Evolutionary conservation across 64 coral and sea anemone genomes (phyloP).

Genomic region (Montipora sp.): DNA sequence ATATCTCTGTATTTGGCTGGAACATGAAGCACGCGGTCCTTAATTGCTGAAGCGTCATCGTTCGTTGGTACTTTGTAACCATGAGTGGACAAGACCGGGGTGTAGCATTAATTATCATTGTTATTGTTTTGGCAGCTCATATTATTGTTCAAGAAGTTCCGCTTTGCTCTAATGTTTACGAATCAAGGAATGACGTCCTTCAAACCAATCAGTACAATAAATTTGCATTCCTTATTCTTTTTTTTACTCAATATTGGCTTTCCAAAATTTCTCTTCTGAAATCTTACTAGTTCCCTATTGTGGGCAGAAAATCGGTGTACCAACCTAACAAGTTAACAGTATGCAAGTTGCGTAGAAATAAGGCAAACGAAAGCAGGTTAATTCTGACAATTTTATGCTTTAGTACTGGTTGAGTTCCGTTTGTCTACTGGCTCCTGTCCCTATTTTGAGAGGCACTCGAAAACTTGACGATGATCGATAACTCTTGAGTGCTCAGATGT

Average conservation of each 20-base stretch:
- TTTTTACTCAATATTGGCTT: not conserved
- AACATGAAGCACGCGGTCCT: not conserved
- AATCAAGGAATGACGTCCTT: not conserved
- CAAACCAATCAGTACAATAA: not conserved
- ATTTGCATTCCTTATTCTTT: not conserved
- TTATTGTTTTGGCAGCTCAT: slow-evolving; percentile 33
- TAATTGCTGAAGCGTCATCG: not conserved
- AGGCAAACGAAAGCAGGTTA: not conserved
- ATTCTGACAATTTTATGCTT: not conserved
- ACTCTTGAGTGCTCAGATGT: not conserved
- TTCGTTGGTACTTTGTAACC: not conserved
- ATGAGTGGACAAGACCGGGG: not conserved
- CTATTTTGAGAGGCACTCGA: not conserved
- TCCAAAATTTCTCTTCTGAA: not conserved
- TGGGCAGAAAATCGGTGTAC: not conserved
- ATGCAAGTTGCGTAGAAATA: not conserved
- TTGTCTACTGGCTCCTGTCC: not conserved
- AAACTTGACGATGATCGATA: not conserved
- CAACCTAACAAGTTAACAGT: not conserved
- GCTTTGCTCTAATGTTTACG: slow-evolving; percentile 24
- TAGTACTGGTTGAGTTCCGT: not conserved
- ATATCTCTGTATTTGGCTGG: not conserved
- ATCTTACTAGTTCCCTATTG: not conserved
- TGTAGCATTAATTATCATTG: not conserved
- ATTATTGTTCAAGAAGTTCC: slow-evolving; percentile 32